Evolutionary conservation across 1,140 invertebrate species (phyloP).

Genomic region (Artemia franciscana): DNA sequence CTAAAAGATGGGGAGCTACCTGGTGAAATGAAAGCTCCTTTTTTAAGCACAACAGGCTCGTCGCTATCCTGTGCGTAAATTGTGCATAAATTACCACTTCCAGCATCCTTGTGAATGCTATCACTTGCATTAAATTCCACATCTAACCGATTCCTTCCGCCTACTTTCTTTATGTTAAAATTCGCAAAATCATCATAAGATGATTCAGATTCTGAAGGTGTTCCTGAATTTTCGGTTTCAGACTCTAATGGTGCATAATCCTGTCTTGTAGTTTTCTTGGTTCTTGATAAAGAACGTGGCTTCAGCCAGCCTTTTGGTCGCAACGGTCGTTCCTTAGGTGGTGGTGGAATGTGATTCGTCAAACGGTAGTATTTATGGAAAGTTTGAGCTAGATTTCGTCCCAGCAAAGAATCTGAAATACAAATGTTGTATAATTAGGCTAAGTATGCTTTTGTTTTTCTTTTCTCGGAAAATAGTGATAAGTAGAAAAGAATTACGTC

Average conservation of each 20-base stretch:
- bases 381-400: slow-evolving; percentile 45
- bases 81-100: not conserved
- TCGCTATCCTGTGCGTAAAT: not conserved
- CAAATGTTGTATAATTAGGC: too few relatives aligned
- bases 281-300: not conserved
- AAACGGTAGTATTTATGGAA: slow-evolving; percentile 56
- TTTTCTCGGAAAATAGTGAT: too few relatives aligned
- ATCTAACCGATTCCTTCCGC: not conserved
- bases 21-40: not conserved
- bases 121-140: not conserved
- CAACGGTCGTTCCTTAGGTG: not conserved
- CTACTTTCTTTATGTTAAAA: not conserved
- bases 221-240: not conserved
- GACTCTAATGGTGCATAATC: not conserved
- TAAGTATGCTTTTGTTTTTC: too few relatives aligned
- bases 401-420: slow-evolving; percentile 34
- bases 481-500: too few relatives aligned
- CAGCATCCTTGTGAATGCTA: not conserved
- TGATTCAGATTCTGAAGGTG: not conserved
- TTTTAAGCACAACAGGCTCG: not conserved
- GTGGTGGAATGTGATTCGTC: slow-evolving; percentile 36
- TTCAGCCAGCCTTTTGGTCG: not conserved
- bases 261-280: not conserved
- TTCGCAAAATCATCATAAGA: not conserved
- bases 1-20: not conserved